Base-by-base conservation (phyloP, 2,888 invertebrate species). In the Scaptomyza caliginosa region DNA sequence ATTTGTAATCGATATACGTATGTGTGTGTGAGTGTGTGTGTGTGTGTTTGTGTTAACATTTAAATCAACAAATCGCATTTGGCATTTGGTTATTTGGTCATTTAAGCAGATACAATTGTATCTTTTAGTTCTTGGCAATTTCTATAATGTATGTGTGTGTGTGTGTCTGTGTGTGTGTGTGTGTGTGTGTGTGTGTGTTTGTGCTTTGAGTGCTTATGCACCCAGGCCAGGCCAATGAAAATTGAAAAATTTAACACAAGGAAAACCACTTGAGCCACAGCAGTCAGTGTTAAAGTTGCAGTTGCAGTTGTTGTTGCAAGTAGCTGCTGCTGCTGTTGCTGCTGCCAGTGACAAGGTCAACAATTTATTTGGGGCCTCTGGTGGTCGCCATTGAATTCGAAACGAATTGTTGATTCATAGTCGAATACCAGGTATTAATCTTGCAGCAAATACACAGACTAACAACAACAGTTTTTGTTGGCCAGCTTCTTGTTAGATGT, bases 241-340 rank as follows among this genome's bases (percentile, higher is more conserved):
- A 82, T 74, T 77, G 65, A 71, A 78, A 89, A 90, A 90, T 85
- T 85, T 88, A 89, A 89, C 74, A 89, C 89, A 89, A 89, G 89
- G 90, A 89, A 90, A 89, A 89, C 89, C 86, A 90, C 89, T 88
- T 60, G 66, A 75, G 62, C 72, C 65, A 48, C 85, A 67, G 57
- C 73, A 64, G 54, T 13, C 32, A 13, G 13, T 10, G 36, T 32
- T 43, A 45, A 38, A 49, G 67, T 46, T 19, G 42, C 49, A 28
- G 51, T 24, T 54, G 74, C 42, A 26, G 74, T 45, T 24, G 73
- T 51, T 42, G 46, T 42, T 62, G 64, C 57, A 65, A 64, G 38
- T 58, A 52, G 66, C 34, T 34, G 66, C 39, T 39, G 51, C 34
- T 34, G 28, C 28, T 28, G 28, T 11, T 28, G 13, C 32, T 32